These are phyloP conservation scores for Eulimnadia texana DNA, from an alignment of 1,140 invertebrate species.

Conservation along the genomic window DNA sequence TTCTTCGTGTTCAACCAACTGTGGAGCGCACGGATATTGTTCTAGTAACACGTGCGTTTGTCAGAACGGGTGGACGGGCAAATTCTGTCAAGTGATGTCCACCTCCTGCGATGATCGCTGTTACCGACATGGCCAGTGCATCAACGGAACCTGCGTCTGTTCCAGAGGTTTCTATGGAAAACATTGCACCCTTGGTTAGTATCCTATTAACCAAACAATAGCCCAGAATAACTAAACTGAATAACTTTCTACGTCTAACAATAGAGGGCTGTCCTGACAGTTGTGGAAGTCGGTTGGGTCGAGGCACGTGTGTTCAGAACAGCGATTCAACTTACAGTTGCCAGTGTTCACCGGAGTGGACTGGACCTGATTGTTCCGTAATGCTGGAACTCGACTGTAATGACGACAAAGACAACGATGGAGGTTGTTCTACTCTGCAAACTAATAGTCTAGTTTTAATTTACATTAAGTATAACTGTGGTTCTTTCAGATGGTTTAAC, in stretches of 20 bases:
- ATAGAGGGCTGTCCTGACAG: conserved; percentile 89
- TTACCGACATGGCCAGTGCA: conserved; percentile 84
- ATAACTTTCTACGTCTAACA: not conserved
- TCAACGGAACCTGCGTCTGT: conserved; percentile 93
- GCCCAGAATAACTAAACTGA: not conserved
- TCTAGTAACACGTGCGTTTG: conserved; percentile 77
- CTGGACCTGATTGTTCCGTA: conserved; percentile 78
- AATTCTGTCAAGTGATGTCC: conserved; percentile 59
- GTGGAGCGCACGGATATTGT: conserved; percentile 76
- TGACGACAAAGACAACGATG: conserved; percentile 90
- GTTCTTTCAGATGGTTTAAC: conserved; percentile 74
- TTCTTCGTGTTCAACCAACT: conserved; percentile 62
- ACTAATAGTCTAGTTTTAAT: not conserved
- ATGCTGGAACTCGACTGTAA: conserved; percentile 80
- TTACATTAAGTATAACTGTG: not conserved
- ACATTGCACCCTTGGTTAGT: conserved; percentile 78
- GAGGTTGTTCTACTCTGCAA: conserved; percentile 29
- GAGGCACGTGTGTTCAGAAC: conserved; percentile 66
- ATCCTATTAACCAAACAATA: not conserved
- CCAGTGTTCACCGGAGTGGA: conserved; percentile 79
- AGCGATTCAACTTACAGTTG: conserved; percentile 69
- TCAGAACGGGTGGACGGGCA: conserved; percentile 76
- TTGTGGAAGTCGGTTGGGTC: conserved; percentile 38
- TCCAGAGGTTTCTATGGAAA: conserved; percentile 93
- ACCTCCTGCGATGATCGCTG: conserved; percentile 75